Conservation (phyloP, 2,888 invertebrate species). For the Thecophora atra region DNA sequence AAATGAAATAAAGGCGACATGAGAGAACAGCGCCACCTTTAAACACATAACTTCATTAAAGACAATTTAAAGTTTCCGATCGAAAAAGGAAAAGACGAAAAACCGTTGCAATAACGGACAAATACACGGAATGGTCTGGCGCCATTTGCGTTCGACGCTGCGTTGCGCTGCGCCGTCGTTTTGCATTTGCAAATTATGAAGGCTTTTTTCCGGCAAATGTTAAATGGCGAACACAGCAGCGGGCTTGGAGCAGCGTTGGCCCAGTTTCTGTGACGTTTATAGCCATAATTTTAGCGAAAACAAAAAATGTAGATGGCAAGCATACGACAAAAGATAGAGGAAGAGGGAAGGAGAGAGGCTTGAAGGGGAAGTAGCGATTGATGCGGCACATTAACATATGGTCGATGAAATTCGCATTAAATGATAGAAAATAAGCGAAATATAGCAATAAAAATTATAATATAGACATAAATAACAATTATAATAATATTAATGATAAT, state of each 20-base stretch:
- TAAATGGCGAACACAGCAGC: slow-evolving; percentile 1
- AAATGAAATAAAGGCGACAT: too few relatives aligned
- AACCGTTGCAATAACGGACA: background rate
- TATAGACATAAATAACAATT: too few relatives aligned
- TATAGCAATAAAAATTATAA: too few relatives aligned
- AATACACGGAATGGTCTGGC: slow-evolving; percentile 9
- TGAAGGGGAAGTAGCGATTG: background rate
- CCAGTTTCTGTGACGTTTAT: background rate
- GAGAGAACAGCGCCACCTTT: background rate
- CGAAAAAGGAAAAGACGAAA: background rate
- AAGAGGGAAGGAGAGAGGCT: background rate
- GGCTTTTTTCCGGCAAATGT: slow-evolving; percentile 15
- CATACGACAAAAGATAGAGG: background rate
- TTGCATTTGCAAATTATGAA: slow-evolving; percentile 1
- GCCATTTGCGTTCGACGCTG: slow-evolving; percentile 4
- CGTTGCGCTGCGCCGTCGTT: background rate
- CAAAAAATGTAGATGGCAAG: background rate
- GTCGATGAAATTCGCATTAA: too few relatives aligned
- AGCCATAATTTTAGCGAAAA: background rate
- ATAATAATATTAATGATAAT: too few relatives aligned
- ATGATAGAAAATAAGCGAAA: too few relatives aligned
- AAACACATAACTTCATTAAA: slow-evolving; percentile 11
- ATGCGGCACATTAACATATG: background rate
- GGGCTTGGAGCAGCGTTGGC: slow-evolving; percentile 13
- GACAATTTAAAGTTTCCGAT: background rate